These are phyloP conservation scores for Oryctolagus cuniculus DNA, from an alignment of 2,113 vertebrate genomes.

Conservation along the genomic window mOryCun1.1 NC_091441.1:123612501-123613000, in stretches of 20 bases:
- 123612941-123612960: no score
- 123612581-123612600: background rate
- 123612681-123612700: background rate
- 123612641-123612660: background rate
- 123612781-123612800: background rate
- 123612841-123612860: no score
- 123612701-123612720: background rate
- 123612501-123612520: background rate
- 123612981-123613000: no score
- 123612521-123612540: rapidly evolving
- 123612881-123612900: no score
- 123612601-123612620: background rate
- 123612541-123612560: no score
- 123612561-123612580: background rate
- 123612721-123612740: background rate
- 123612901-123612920: no score
- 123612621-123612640: background rate
- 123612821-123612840: no score
- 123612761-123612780: background rate
- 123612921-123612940: no score
- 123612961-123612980: no score
- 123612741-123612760: background rate
- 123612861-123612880: no score
- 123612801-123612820: no score
- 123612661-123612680: background rate